A percentile compares a stretch with the other conserved stretches of the same genome.
These are phyloP conservation scores for Aphodius sticticus DNA, from an alignment of 2,888 invertebrate species.

Conservation along the genomic window DNA sequence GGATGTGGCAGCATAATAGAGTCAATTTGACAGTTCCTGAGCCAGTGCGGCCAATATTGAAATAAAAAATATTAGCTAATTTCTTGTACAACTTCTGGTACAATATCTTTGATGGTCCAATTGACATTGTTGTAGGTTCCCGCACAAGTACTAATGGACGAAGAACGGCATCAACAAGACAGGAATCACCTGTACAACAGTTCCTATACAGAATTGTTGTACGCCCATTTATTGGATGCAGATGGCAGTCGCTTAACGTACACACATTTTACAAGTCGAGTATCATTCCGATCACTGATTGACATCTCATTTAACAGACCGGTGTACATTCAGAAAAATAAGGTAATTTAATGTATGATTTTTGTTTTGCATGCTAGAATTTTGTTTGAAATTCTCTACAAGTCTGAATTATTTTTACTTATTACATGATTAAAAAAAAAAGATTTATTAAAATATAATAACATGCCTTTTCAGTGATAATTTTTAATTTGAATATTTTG, in stretches of 20 bases:
- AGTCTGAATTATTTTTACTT: too few relatives aligned
- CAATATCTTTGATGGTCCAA: too few relatives aligned
- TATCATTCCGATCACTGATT: constrained; percentile 75
- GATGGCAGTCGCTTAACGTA: constrained; percentile 83
- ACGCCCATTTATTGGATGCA: constrained; percentile 82
- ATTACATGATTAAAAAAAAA: too few relatives aligned
- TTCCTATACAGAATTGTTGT: constrained; percentile 78
- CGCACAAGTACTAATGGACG: constrained; percentile 71
- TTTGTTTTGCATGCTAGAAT: constrained; percentile 24
- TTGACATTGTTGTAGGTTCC: constrained; percentile 66
- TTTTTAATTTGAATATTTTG: not conserved
- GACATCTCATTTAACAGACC: constrained; percentile 85
- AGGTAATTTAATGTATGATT: constrained; percentile 58
- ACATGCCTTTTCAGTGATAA: too few relatives aligned
- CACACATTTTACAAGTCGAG: constrained; percentile 82
- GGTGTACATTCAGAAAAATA: constrained; percentile 77
- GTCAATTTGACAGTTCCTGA: too few relatives aligned
- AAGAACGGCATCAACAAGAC: constrained; percentile 54
- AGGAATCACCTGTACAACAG: constrained; percentile 37
- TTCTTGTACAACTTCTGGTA: too few relatives aligned
- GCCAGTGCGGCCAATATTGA: too few relatives aligned
- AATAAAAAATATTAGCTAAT: too few relatives aligned
- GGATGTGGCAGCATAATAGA: too few relatives aligned
- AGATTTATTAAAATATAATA: too few relatives aligned
- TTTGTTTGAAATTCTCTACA: constrained; percentile 18